These are phyloP conservation scores for Callimorpha dominula DNA, from an alignment of 2,888 invertebrate species.

Conservation along the genomic window DNA sequence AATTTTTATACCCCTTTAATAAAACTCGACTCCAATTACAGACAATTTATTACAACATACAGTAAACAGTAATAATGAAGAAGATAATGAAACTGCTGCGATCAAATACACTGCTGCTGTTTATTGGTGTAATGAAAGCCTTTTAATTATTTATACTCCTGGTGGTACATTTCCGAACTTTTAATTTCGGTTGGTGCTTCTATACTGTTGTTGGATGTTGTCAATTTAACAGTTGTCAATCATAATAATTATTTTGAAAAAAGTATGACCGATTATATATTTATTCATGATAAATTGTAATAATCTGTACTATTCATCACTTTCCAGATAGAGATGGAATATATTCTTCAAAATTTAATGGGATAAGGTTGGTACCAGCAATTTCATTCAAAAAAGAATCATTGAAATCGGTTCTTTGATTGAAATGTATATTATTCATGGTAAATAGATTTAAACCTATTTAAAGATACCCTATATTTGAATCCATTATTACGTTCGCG, in stretches of 20 bases:
- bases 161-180: neutral
- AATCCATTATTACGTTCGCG: no score
- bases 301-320: no score
- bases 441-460: no score
- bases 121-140: conserved; percentile 24
- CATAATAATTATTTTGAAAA: neutral
- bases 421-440: no score
- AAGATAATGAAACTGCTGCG: conserved; percentile 11
- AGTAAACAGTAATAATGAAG: conserved; percentile 13
- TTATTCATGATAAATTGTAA: no score
- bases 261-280: no score
- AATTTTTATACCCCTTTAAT: conserved; percentile 3
- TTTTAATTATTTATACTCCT: conserved; percentile 13
- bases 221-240: neutral
- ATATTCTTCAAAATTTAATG: no score
- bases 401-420: no score
- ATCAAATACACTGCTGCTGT: conserved; percentile 9
- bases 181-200: neutral
- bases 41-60: conserved; percentile 8
- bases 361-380: no score
- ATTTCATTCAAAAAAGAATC: no score
- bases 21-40: conserved; percentile 3
- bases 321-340: no score
- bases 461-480: no score
- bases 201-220: neutral